Conservation (phyloP, 1,140 invertebrate genomes). For the Wasmannia auropunctata region DNA sequence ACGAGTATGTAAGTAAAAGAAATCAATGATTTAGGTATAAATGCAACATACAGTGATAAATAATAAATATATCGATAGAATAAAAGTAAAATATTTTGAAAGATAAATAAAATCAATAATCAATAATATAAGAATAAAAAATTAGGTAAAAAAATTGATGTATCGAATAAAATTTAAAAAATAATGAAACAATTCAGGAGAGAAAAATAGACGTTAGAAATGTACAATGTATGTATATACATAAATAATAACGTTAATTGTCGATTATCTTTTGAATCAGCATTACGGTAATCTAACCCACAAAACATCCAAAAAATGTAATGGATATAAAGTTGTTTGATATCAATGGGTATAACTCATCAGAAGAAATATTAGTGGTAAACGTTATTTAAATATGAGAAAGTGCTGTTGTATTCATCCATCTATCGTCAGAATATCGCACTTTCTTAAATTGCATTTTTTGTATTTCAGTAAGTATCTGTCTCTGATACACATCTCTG, state of each 20-base stretch:
- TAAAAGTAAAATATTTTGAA: too few relatives aligned
- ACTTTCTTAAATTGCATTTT: not conserved
- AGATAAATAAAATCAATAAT: too few relatives aligned
- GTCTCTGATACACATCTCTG: too few relatives aligned
- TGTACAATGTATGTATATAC: not conserved
- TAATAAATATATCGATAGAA: not conserved
- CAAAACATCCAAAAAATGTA: constrained; percentile 12
- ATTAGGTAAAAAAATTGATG: not conserved
- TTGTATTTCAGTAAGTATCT: too few relatives aligned
- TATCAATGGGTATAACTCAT: not conserved
- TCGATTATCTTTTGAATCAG: not conserved
- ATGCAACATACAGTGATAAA: not conserved
- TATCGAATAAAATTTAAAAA: not conserved
- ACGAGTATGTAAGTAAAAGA: not conserved
- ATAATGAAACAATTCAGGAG: not conserved
- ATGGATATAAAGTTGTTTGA: constrained; percentile 30
- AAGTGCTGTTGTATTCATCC: not conserved
- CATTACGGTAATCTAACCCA: not conserved
- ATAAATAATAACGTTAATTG: not conserved
- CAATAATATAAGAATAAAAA: too few relatives aligned
- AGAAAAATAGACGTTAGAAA: not conserved
- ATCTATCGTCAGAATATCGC: not conserved
- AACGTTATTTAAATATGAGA: not conserved
- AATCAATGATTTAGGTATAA: not conserved
- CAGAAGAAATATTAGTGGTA: not conserved